Evolutionary conservation across 2,797 vertebrate genomes (phyloP).

Genomic region (Myripristis jacobus): DNA sequence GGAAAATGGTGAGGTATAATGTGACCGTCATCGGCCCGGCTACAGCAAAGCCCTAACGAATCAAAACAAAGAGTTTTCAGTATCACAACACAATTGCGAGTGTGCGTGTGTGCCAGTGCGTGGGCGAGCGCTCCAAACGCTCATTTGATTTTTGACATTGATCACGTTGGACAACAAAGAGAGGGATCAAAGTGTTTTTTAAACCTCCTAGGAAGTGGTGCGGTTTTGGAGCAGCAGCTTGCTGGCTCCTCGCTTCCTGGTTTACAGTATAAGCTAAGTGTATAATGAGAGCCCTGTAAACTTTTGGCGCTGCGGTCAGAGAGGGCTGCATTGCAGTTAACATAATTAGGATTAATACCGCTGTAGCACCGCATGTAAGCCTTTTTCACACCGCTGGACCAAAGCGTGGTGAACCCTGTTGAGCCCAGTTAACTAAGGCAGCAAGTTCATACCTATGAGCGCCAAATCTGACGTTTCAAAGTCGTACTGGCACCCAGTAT

Average conservation of each 20-base stretch:
- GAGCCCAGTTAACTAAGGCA: constrained; percentile 6
- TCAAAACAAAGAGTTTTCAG: constrained; percentile 55
- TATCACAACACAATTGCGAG: constrained; percentile 31
- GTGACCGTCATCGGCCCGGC: constrained; percentile 16
- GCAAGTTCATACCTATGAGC: not conserved
- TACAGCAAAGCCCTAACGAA: not conserved
- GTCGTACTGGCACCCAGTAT: not conserved
- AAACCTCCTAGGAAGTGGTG: constrained; percentile 62
- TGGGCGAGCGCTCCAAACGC: constrained; percentile 26
- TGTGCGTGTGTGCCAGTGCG: constrained; percentile 13
- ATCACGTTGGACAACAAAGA: constrained; percentile 63
- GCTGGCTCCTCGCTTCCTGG: constrained; percentile 73
- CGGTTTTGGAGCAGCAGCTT: constrained; percentile 68
- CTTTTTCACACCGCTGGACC: constrained; percentile 61
- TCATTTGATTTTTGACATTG: constrained; percentile 44
- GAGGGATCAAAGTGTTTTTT: constrained; percentile 49
- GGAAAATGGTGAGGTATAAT: constrained; percentile 24
- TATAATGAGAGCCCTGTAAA: constrained; percentile 78
- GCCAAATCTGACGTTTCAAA: not conserved
- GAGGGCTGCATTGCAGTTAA: constrained; percentile 66
- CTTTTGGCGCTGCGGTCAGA: constrained; percentile 75
- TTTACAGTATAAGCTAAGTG: constrained; percentile 78
- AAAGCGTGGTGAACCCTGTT: constrained; percentile 21
- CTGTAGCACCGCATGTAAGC: constrained; percentile 51
- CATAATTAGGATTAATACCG: constrained; percentile 69